Conservation (phyloP, 2,797 vertebrate species). For the Lepus townsendii region DNA sequence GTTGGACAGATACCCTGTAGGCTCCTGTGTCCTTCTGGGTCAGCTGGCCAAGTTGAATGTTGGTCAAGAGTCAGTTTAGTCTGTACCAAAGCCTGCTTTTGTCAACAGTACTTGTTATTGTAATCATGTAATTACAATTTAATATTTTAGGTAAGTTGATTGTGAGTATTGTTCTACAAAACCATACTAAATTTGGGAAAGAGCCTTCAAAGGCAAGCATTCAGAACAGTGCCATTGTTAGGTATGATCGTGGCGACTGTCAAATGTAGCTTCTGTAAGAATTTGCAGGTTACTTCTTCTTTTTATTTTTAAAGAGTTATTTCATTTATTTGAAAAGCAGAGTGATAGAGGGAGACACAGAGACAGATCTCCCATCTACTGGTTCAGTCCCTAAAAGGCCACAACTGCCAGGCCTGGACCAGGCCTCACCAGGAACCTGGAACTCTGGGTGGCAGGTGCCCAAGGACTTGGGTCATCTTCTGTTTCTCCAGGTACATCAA, state of each 20-base stretch:
- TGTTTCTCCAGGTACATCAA: no score
- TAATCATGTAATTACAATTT: conserved; percentile 42
- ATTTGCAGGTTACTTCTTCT: not conserved
- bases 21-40: not conserved
- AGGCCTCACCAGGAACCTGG: no score
- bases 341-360: no score
- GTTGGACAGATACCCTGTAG: not conserved
- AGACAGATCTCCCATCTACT: no score
- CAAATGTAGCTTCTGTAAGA: not conserved
- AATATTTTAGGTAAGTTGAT: not conserved
- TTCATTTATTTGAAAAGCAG: no score
- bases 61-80: not conserved
- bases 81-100: conserved; percentile 49
- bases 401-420: no score
- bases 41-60: not conserved
- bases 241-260: not conserved
- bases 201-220: not conserved
- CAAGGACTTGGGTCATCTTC: no score
- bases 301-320: no score
- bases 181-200: conserved; percentile 33
- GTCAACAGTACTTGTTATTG: conserved; percentile 34
- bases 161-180: conserved; percentile 31
- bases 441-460: no score
- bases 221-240: not conserved
- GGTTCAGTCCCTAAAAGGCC: no score